Evolutionary conservation across 2,888 invertebrate species (phyloP).

Genomic region (Cecidostiba fungosa): DNA sequence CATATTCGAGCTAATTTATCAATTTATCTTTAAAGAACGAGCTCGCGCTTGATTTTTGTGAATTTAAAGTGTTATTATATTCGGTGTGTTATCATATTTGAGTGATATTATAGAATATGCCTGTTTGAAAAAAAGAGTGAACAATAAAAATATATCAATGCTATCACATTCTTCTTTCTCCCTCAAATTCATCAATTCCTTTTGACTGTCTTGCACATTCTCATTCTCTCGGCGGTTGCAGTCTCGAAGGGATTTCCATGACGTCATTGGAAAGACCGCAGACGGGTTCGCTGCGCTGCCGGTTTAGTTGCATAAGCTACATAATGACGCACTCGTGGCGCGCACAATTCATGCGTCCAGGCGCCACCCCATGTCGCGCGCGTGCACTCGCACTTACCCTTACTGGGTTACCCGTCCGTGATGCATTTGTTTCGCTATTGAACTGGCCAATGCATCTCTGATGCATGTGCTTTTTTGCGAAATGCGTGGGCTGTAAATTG

Average conservation of each 20-base stretch:
- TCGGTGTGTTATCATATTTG: too few relatives aligned
- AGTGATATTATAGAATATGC: too few relatives aligned
- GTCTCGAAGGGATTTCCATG: conserved; percentile 17
- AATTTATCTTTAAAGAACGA: too few relatives aligned
- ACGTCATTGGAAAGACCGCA: conserved; percentile 35
- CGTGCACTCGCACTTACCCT: conserved; percentile 5
- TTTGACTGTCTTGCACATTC: background rate
- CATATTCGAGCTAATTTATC: too few relatives aligned
- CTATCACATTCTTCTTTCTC: too few relatives aligned
- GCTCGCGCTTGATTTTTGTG: too few relatives aligned
- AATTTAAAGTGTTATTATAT: too few relatives aligned
- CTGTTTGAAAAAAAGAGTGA: too few relatives aligned
- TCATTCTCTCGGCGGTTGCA: background rate
- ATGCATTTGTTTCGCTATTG: background rate
- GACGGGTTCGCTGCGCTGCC: background rate
- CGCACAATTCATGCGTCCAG: background rate
- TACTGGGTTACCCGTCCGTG: background rate
- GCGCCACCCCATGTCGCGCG: background rate
- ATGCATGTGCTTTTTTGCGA: background rate
- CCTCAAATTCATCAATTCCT: too few relatives aligned
- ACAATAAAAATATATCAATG: too few relatives aligned
- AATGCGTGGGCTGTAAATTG: background rate
- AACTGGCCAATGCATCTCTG: background rate
- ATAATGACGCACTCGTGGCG: background rate
- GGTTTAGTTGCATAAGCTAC: background rate